phyloP scores from a whole-genome alignment of 1,140 invertebrate species.

The Callitettix versicolor region DNA sequence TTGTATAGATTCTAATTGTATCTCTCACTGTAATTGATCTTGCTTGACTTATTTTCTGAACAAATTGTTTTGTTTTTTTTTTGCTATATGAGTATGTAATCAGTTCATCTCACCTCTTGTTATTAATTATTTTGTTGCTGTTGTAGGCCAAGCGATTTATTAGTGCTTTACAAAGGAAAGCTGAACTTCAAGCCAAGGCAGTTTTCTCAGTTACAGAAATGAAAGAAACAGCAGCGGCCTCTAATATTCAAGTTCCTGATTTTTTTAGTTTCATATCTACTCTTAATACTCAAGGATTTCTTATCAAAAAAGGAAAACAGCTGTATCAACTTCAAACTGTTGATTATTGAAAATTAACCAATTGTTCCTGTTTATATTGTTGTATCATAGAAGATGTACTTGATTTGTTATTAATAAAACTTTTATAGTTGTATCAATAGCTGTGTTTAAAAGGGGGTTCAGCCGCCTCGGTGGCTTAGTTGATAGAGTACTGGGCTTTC shows the following conservation, averaged over 20 bases:
- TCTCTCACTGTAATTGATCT: too few relatives aligned
- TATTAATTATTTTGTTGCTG: slow-evolving; percentile 20
- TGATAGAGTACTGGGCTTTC: too few relatives aligned
- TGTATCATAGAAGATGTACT: neutral
- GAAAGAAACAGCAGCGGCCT: slow-evolving; percentile 51
- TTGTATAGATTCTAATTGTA: too few relatives aligned
- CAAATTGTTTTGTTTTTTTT: too few relatives aligned
- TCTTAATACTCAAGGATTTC: slow-evolving; percentile 73
- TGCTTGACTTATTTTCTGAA: too few relatives aligned
- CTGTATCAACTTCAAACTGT: slow-evolving; percentile 51
- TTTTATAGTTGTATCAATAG: neutral
- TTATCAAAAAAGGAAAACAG: slow-evolving; percentile 72
- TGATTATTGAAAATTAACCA: slow-evolving; percentile 9
- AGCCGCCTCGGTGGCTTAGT: too few relatives aligned
- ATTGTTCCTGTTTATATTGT: neutral
- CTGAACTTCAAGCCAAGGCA: slow-evolving; percentile 49
- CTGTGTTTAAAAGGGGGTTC: neutral
- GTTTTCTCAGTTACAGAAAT: slow-evolving; percentile 69
- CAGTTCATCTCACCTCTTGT: too few relatives aligned
- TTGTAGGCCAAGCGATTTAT: slow-evolving; percentile 67
- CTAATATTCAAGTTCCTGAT: slow-evolving; percentile 46
- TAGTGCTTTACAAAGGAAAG: slow-evolving; percentile 50
- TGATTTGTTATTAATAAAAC: neutral
- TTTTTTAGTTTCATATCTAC: slow-evolving; percentile 56
- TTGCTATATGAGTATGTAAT: too few relatives aligned